Percentiles rank a stretch among this genome's conserved stretches.
Conservation (phyloP, 1,140 invertebrate species). For the Anoplolepis gracilipes region DNA sequence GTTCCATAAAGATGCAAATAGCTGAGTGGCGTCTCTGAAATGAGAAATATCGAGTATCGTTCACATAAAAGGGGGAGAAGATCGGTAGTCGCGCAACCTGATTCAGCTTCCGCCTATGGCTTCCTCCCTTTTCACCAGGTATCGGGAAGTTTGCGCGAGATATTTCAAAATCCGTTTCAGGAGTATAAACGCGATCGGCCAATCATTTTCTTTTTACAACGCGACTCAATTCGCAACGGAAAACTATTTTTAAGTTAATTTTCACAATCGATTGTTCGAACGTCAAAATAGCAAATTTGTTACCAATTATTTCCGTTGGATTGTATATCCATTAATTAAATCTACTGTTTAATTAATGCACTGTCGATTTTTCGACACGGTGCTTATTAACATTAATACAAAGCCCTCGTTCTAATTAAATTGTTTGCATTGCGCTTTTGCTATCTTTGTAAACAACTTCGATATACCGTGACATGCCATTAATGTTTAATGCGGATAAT, state of each 20-base stretch:
- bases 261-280: neutral
- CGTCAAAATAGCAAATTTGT: constrained; percentile 6
- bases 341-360: constrained; percentile 23
- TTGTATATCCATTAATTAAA: constrained; percentile 6
- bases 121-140: constrained; percentile 34
- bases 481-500: neutral
- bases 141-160: constrained; percentile 29
- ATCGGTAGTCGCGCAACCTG: constrained; percentile 46
- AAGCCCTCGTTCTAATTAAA: constrained; percentile 16
- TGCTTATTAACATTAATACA: neutral
- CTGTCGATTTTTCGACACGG: constrained; percentile 7
- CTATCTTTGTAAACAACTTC: constrained; percentile 23
- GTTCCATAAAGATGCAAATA: constrained; percentile 73
- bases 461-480: neutral
- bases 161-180: constrained; percentile 44
- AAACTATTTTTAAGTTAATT: constrained; percentile 31
- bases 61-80: constrained; percentile 13
- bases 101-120: constrained; percentile 47
- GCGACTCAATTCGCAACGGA: constrained; percentile 24
- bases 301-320: constrained; percentile 6
- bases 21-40: constrained; percentile 67
- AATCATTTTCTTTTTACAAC: constrained; percentile 50
- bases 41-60: constrained; percentile 71
- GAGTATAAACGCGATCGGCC: constrained; percentile 23
- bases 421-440: constrained; percentile 15